Evolutionary conservation across 2,797 vertebrate species (phyloP), one percentile per base, ranked within the genome.

Genomic region (Crenuchus spilurus): DNA sequence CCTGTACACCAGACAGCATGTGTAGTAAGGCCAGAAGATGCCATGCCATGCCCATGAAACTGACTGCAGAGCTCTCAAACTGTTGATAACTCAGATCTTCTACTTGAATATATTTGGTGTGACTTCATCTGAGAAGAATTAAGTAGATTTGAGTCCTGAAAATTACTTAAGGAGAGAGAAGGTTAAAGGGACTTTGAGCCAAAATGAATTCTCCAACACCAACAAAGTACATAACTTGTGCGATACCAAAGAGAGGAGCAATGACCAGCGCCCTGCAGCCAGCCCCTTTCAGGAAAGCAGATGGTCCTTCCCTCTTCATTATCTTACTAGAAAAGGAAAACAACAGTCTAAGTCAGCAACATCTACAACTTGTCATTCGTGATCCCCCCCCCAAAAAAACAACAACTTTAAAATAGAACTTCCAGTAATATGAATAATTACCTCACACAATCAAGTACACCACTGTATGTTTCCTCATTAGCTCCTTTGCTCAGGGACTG

Each of bases 211-310:
- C 94, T 72, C 93, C 94, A 1, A 93, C 88, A 2, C 93, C 94
- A 1, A 93, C 79, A 49, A 94, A 93, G 87, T 95, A 95, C 89
- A 95, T 93, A 30, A 95, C 93, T 79, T 95, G 94, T 2, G 82
- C 94, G 5, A 95, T 95, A 55, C 94, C 94, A 26, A 95, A 95
- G 13, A 95, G 89, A 1, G 94, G 94, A 0, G 94, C 94, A 14
- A 95, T 95, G 77, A 95, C 93, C 8, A 95, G 84, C 10, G 93
- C 94, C 39, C 94, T 88, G 76, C 94, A 95, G 67, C 88, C 89
- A 0, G 94, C 92, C 0, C 94, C 94, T 67, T 95, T 95, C 79
- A 95, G 83, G 86, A 95, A 94, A 26, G 92, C 93, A 22, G 92
- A 88, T 0, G 93, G 91, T 10, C 94, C 94, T 75, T 95, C 94